Conservation (phyloP, 2,797 vertebrate genomes). For the Cephalopachus bancanus region DNA sequence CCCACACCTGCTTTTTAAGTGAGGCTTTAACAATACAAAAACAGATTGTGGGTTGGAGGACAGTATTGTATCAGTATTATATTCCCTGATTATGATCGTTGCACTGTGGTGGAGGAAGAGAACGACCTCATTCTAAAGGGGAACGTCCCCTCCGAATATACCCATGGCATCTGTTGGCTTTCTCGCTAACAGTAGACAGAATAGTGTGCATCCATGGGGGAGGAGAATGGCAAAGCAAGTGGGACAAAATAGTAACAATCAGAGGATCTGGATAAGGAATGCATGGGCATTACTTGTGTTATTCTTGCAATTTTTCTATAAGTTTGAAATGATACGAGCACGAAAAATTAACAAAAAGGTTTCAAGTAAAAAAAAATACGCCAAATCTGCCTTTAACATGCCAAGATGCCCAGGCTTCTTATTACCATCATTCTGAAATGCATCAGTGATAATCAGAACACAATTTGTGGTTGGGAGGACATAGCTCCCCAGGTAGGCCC, state of each 20-base stretch:
- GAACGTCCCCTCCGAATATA: background rate
- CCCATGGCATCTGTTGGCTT: background rate
- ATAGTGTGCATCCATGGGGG: too few relatives aligned
- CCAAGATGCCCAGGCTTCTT: background rate
- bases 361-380: background rate
- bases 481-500: background rate
- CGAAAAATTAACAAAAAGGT: background rate
- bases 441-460: background rate
- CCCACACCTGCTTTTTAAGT: constrained; percentile 74
- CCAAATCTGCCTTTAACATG: background rate
- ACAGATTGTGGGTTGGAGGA: constrained; percentile 37
- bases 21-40: constrained; percentile 76
- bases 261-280: background rate
- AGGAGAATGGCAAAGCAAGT: background rate
- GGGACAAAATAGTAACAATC: background rate
- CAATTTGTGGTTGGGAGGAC: background rate
- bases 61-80: constrained; percentile 21
- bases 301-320: background rate
- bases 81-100: constrained; percentile 2
- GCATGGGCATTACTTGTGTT: background rate
- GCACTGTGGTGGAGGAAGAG: background rate
- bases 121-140: background rate
- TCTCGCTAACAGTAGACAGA: background rate
- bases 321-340: background rate
- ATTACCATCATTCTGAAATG: background rate